These are phyloP conservation scores for Porites lobata DNA, from an alignment of 92 coral and sea anemone species.

Conservation along the genomic window DNA sequence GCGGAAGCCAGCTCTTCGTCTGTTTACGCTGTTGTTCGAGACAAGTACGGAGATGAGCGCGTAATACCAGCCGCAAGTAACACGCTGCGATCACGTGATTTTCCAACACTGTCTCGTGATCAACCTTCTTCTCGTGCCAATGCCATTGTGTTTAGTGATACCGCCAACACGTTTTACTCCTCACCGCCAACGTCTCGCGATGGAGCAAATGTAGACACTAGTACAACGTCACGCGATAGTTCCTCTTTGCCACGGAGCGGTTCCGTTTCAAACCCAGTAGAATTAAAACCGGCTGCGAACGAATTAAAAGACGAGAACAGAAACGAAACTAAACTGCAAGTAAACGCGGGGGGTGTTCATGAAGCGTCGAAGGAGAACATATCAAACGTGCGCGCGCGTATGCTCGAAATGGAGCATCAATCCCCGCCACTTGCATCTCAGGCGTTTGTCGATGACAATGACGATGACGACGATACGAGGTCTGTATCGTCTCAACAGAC, in stretches of 20 bases:
- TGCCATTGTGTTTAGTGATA: neutral
- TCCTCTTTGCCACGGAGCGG: slow-evolving; percentile 6
- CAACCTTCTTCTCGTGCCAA: neutral
- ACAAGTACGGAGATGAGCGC: slow-evolving; percentile 42
- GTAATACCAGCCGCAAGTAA: slow-evolving; percentile 14
- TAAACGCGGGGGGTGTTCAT: neutral
- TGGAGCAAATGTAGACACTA: neutral
- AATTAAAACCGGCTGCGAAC: slow-evolving; percentile 27
- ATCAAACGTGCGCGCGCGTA: slow-evolving; percentile 61
- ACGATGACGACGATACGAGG: slow-evolving; percentile 18
- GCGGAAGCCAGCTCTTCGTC: slow-evolving; percentile 32
- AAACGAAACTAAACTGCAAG: slow-evolving; percentile 35
- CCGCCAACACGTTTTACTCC: neutral
- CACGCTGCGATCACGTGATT: slow-evolving; percentile 39
- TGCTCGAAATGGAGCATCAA: slow-evolving; percentile 59
- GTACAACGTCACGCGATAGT: neutral
- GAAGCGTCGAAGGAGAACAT: slow-evolving; percentile 14
- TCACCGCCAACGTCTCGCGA: neutral
- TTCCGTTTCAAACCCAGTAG: slow-evolving; percentile 14
- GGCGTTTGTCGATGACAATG: neutral
- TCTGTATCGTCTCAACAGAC: slow-evolving; percentile 44
- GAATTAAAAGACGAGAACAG: slow-evolving; percentile 57
- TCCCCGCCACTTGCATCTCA: slow-evolving; percentile 3
- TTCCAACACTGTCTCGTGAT: neutral
- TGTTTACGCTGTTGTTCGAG: slow-evolving; percentile 35